Evolutionary conservation across 2,113 vertebrate species (phyloP).

Genomic region (Bujurquina vittata): DNA sequence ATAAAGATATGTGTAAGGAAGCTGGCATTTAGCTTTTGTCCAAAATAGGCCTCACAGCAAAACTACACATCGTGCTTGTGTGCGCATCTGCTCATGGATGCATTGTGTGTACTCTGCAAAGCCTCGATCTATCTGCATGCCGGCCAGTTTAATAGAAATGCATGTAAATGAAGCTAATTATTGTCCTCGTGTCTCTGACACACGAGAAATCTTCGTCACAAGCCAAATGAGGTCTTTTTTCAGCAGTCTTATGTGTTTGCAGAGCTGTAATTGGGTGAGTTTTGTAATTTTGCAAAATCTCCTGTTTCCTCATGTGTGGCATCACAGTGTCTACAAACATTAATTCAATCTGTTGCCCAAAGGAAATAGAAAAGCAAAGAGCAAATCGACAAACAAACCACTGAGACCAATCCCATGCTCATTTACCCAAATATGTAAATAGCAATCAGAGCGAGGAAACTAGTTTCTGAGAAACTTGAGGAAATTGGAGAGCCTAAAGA

Average conservation of each 20-base stretch:
- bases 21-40: conserved; percentile 54
- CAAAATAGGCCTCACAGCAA: conserved; percentile 32
- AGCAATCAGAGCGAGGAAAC: conserved; percentile 78
- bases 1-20: conserved; percentile 42
- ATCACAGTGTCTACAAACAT: conserved; percentile 80
- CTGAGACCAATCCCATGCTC: conserved; percentile 73
- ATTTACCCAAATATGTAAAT: conserved; percentile 83
- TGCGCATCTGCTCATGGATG: not conserved
- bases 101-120: conserved; percentile 29
- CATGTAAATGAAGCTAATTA: conserved; percentile 77
- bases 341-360: conserved; percentile 83
- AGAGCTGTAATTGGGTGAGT: conserved; percentile 78
- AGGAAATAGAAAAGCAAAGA: conserved; percentile 82
- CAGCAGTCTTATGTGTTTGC: conserved; percentile 67
- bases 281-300: conserved; percentile 79
- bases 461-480: conserved; percentile 67
- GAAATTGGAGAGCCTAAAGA: conserved; percentile 72
- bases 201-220: conserved; percentile 55
- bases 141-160: conserved; percentile 72
- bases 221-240: conserved; percentile 40
- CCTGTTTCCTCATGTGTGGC: conserved; percentile 78
- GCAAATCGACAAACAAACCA: conserved; percentile 83
- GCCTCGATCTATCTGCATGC: conserved; percentile 58
- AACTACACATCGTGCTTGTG: conserved; percentile 28
- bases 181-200: conserved; percentile 67